These are phyloP conservation scores for Poeciliopsis prolifica DNA, from an alignment of 2,113 vertebrate genomes.

Conservation along the genomic window DNA sequence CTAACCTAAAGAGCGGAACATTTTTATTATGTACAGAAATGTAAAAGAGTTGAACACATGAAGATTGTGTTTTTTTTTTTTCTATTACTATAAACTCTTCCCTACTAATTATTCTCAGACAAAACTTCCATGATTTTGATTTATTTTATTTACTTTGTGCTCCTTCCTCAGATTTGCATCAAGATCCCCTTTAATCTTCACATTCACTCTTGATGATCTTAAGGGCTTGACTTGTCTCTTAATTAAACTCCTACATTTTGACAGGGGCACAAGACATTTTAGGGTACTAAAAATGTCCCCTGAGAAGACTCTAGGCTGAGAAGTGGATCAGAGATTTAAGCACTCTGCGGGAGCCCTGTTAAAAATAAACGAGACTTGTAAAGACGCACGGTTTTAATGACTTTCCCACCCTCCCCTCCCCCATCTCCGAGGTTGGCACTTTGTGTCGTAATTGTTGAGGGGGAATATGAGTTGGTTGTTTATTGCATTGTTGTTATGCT, in stretches of 20 bases:
- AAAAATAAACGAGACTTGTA: slow-evolving; percentile 29
- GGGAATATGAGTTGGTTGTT: slow-evolving; percentile 53
- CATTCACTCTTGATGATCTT: slow-evolving; percentile 1
- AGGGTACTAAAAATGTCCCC: slow-evolving; percentile 11
- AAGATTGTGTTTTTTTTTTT: not conserved
- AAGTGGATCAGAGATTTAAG: slow-evolving; percentile 29
- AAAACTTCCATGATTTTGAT: not conserved
- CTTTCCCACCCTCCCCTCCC: not conserved
- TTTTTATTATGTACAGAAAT: not conserved
- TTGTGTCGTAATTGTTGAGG: slow-evolving; percentile 15
- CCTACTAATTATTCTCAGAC: not conserved
- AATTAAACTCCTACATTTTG: slow-evolving; percentile 14
- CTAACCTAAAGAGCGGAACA: too few species aligned
- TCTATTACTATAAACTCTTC: not conserved
- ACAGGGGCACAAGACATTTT: slow-evolving; percentile 3
- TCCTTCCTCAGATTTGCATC: not conserved
- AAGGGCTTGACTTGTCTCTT: slow-evolving; percentile 10
- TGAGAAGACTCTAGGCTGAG: slow-evolving; percentile 14
- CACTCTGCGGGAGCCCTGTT: slow-evolving; percentile 15
- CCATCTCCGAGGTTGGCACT: slow-evolving; percentile 26
- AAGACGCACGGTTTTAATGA: slow-evolving; percentile 35
- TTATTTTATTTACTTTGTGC: not conserved
- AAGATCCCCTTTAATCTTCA: not conserved
- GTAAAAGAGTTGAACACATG: not conserved
- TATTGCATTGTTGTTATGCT: slow-evolving; percentile 48